Base-by-base conservation (phyloP, 2,113 vertebrate genomes). In the Paraplagusia blochii region DNA sequence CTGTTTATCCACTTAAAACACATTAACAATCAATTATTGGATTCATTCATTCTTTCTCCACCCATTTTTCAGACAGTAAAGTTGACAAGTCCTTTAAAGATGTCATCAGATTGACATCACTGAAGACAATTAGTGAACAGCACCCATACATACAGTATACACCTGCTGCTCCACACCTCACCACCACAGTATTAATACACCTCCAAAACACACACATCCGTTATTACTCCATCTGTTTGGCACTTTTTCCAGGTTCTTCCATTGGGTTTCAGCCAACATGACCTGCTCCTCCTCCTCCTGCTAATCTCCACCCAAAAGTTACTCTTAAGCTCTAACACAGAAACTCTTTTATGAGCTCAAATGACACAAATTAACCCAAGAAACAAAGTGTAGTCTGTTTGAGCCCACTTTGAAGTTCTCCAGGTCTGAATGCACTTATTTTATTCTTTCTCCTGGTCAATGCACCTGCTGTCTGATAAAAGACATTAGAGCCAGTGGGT, bases 181-280 rank as follows among this genome's bases (percentile, higher is more conserved):
- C 33, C 0, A n/a, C 76, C 81, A 83, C 84, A 84, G 72, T 79
- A 55, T 84, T 78, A 82, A 78, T 72, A 76, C 71, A 69, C 61
- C 56, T 1, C 46, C 7, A 61, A 44, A 64, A 59, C 52, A 55
- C 42, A 9, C 29, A 22, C 47, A 17, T 49, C 53, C 15, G 6
- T 8, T 14, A 13, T 59, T 22, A 29, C 56, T 64, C 66, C 45
- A 66, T 79, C 69, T 64, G 66, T 77, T 68, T 38, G 65, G 56
- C 60, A 58, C 50, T 63, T 69, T 76, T 77, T 74, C 43, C 71
- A 70, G 66, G 50, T 64, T 70, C 72, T 81, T 82, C 79, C 82
- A 69, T 2, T 71, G 76, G 72, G 61, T 10, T 51, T 38, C 8
- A 7, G 69, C 82, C 78, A 82, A 56, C 58, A 67, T 45, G 22